Conservation (phyloP, 2,888 invertebrate species). For the Elegia similella region DNA sequence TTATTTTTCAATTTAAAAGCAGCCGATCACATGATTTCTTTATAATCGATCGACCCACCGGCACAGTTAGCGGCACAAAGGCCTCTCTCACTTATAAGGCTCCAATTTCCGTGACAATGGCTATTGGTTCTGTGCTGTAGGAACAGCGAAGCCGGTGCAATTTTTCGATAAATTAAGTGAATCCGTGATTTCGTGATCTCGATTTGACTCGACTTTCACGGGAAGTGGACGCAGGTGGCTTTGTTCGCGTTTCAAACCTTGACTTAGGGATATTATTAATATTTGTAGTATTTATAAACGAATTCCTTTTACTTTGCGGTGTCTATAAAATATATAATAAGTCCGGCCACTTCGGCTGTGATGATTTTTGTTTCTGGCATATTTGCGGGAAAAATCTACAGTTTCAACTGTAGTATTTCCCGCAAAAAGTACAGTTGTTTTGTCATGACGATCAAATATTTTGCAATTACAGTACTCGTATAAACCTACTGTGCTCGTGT, state of each 20-base stretch:
- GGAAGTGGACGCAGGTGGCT: constrained; percentile 37
- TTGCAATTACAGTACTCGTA: no score
- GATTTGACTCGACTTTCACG: constrained; percentile 40
- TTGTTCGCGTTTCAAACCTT: constrained; percentile 37
- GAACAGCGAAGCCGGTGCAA: constrained; percentile 23
- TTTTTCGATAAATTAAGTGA: constrained; percentile 34
- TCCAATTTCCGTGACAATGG: constrained; percentile 1
- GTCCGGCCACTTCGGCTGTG: no score
- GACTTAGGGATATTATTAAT: constrained; percentile 27
- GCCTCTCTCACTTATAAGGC: constrained; percentile 8
- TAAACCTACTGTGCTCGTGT: no score
- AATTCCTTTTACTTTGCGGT: no score
- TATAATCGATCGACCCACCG: constrained; percentile 11
- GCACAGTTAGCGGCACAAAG: constrained; percentile 9
- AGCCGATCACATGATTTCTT: not conserved
- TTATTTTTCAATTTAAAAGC: no score
- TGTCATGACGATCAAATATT: no score
- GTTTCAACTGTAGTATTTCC: no score
- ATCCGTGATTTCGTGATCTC: constrained; percentile 27
- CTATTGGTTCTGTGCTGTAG: constrained; percentile 11
- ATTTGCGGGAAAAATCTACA: no score
- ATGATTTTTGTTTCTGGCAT: no score
- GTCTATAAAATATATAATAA: no score
- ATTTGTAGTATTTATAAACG: no score
- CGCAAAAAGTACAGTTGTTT: no score